Base-by-base conservation (phyloP, 2,113 vertebrate species). In the Vanacampus margaritifer region DNA sequence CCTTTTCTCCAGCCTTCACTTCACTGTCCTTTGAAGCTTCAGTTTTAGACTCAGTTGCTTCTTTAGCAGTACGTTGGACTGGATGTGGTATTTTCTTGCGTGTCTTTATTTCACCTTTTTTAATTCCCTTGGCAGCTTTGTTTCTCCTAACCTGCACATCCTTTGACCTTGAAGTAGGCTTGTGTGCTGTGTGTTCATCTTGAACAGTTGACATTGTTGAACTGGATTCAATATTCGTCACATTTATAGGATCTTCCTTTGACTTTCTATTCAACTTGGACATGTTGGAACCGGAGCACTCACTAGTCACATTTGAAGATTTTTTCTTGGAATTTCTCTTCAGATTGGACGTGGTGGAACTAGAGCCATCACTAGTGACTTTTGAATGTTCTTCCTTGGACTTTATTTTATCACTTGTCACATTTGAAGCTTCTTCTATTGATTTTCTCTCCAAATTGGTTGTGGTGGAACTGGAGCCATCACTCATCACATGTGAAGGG, bases 31-130 rank as follows among this genome's bases (percentile, higher is more conserved):
- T 7, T 17, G 26, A 48, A 8, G 21, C 65, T 16, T 65, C 62
- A 7, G 39, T 8, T 28, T 73, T 32, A 3, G 57, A 43, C 19
- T 53, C 73, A 9, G 10, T 26, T 11, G 28, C 26, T 39, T 71
- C 35, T 16, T 70, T 37, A 0, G 51, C 2, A 45, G 0, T 17
- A 5, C 17, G 3, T 10, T 23, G 9, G 13, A 37, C 69, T 45
- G 67, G 53, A 43, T 19, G 35, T 6, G 32, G 14, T n/a, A 37
- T 0, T 28, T 68, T 79, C 79, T 71, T 76, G 5, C 61, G 43
- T 0, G 5, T 21, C 57, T 76, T 72, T 3, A 23, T 0, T 0
- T 57, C 24, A 1, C 39, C 66, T 1, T 65, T 71, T 58, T 72
- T 69, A 0, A 32, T 9, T 21, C 1, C 43, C 17, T 16, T 64